Percentiles rank a stretch among this genome's conserved stretches.
Evolutionary conservation across 92 coral and sea anemone genomes (phyloP).

Genomic region (Phenganax marumi): DNA sequence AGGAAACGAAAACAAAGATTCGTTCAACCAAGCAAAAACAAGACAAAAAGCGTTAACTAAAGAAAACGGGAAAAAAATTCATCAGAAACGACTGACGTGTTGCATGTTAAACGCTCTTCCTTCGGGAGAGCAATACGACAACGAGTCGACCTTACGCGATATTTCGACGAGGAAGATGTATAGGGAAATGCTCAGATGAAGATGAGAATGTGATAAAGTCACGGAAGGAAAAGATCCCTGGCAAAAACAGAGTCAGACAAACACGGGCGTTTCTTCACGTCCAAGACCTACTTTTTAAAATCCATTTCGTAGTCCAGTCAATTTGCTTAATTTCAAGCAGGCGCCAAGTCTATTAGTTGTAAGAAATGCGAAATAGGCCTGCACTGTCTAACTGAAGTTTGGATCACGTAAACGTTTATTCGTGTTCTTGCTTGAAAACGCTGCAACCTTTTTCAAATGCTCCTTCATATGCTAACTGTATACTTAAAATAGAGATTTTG

Average conservation of each 20-base stretch:
- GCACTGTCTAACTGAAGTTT: too few species aligned
- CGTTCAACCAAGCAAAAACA: neutral
- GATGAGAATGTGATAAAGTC: neutral
- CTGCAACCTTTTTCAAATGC: too few species aligned
- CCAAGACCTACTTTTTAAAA: slow-evolving; percentile 72
- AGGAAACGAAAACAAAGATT: neutral
- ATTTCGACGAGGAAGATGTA: neutral
- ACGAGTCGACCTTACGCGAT: slow-evolving; percentile 8
- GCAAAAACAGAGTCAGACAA: slow-evolving; percentile 31
- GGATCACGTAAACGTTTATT: too few species aligned
- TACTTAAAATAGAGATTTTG: too few species aligned
- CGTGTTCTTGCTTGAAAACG: too few species aligned
- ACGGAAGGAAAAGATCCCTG: neutral
- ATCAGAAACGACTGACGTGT: neutral
- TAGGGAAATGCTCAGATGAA: neutral
- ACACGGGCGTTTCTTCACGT: slow-evolving; percentile 16
- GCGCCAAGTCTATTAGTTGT: neutral
- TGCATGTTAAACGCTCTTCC: slow-evolving; percentile 24
- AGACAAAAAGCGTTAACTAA: neutral
- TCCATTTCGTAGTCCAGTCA: slow-evolving; percentile 80
- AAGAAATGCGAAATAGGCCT: neutral
- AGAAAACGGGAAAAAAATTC: too few species aligned
- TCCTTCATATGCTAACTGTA: too few species aligned
- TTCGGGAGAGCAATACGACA: slow-evolving; percentile 27
- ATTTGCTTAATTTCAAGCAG: slow-evolving; percentile 63